Conservation (phyloP, 2,113 vertebrate genomes). For the Onychostruthus taczanowskii region DNA sequence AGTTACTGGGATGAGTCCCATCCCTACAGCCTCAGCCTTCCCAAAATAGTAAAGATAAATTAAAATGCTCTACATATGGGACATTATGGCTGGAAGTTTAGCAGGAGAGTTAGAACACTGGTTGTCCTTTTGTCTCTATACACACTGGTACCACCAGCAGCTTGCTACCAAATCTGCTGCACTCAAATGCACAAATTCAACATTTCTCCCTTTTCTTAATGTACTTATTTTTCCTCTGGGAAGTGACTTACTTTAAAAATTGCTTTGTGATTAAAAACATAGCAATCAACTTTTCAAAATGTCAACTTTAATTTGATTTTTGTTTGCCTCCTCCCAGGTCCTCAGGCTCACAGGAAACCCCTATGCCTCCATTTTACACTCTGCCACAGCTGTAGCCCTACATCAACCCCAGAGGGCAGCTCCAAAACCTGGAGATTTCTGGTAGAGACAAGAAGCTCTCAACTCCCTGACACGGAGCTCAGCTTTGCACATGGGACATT, state of each 20-base stretch:
- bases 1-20: neutral
- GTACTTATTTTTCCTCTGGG: conserved; percentile 7
- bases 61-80: neutral
- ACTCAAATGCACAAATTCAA: neutral
- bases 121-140: neutral
- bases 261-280: conserved; percentile 9
- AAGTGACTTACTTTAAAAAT: conserved; percentile 16
- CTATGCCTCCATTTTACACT: neutral
- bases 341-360: neutral
- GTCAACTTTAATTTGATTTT: conserved; percentile 12
- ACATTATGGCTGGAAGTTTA: neutral
- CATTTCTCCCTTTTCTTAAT: neutral
- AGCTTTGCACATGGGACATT: neutral
- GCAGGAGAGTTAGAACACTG: neutral
- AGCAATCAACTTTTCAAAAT: conserved; percentile 17
- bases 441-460: neutral
- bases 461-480: neutral
- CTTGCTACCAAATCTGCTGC: neutral
- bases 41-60: neutral
- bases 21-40: neutral
- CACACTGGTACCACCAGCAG: neutral
- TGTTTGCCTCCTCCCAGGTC: neutral
- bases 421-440: neutral
- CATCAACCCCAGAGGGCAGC: neutral
- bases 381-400: neutral